Evolutionary conservation across 2,113 vertebrate species (phyloP), one percentile per base, ranked within the genome.

Genomic region (Alligator sinensis): DNA sequence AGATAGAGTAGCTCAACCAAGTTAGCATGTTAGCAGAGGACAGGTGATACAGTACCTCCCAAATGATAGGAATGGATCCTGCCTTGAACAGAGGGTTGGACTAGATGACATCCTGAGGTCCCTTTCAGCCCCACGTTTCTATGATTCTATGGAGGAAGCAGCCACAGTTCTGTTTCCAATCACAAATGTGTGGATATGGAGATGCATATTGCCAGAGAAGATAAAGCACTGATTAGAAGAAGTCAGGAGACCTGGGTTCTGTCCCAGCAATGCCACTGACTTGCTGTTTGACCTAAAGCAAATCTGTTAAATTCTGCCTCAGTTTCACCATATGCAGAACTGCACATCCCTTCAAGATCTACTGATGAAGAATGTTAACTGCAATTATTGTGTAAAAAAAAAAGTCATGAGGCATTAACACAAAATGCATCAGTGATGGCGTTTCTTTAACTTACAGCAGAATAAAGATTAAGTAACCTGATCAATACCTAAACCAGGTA

Each of bases 381-480:
- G 27, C 30, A n/a, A 68, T 68, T n/a, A 68, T 68, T 68, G n/a
- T n/a, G 17, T n/a, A 68, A 30, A n/a, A 34, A n/a, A 34, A 34
- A 68, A 28, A 66, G 64, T 66, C 27, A 17, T 9, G 28, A 66
- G n/a, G 64, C 28, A 68, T 30, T 19, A 30, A 30, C 64, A 30
- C 15, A 30, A 68, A n/a, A 30, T 5, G 19, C 12, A 30, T 18
- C 28, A 10, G 22, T 5, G 1, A 66, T 15, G 12, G 27, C 38
- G 75, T 77, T 87, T 66, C 84, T 75, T 34, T 81, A 75, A 74
- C 90, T 86, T 24, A 22, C 22, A 28, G 9, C 4, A 6, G 55
- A 70, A 55, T 22, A 57, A 16, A 75, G 47, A 12, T 28, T 28
- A 3, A 2, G 1, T 0, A 0, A 61, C 34, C 3, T 11, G 34